Percentiles rank a stretch among this genome's conserved stretches.
Conservation (phyloP, 2,888 invertebrate genomes). For the Blastobasis lacticolella region DNA sequence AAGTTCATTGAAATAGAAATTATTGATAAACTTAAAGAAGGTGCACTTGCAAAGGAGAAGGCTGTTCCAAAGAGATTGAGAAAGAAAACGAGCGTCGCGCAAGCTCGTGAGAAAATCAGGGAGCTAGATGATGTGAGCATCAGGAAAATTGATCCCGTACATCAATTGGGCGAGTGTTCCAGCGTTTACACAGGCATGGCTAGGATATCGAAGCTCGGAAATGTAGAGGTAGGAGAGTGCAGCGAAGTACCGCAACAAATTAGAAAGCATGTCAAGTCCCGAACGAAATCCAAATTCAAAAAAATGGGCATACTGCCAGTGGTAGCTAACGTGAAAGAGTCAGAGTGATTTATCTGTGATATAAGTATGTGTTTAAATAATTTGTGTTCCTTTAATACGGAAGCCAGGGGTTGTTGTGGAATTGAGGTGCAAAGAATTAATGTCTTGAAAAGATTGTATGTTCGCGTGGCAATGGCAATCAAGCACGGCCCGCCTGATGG, state of each 20-base stretch:
- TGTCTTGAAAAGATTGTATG: too few relatives aligned
- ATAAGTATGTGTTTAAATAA: too few relatives aligned
- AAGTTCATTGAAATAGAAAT: conserved; percentile 27
- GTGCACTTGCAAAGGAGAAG: neutral
- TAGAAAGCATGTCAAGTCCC: conserved; percentile 24
- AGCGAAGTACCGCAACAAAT: conserved; percentile 17
- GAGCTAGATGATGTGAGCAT: neutral
- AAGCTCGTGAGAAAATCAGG: neutral
- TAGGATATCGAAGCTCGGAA: neutral
- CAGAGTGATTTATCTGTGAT: too few relatives aligned
- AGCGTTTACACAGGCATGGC: neutral
- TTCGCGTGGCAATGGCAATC: too few relatives aligned
- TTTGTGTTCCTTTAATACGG: too few relatives aligned
- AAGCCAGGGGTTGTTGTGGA: too few relatives aligned
- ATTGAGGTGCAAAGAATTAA: too few relatives aligned
- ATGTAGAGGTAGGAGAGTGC: conserved; percentile 3
- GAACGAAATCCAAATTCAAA: conserved; percentile 35
- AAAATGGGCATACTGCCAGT: conserved; percentile 33
- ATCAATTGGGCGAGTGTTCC: neutral
- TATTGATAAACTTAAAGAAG: conserved; percentile 16
- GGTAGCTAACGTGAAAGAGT: conserved; percentile 34
- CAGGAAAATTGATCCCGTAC: neutral
- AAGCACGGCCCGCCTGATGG: too few relatives aligned
- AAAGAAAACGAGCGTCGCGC: neutral
- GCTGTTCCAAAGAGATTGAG: neutral